These are phyloP conservation scores for Athrips mouffetella DNA, from an alignment of 2,888 invertebrate genomes.

Conservation along the genomic window DNA sequence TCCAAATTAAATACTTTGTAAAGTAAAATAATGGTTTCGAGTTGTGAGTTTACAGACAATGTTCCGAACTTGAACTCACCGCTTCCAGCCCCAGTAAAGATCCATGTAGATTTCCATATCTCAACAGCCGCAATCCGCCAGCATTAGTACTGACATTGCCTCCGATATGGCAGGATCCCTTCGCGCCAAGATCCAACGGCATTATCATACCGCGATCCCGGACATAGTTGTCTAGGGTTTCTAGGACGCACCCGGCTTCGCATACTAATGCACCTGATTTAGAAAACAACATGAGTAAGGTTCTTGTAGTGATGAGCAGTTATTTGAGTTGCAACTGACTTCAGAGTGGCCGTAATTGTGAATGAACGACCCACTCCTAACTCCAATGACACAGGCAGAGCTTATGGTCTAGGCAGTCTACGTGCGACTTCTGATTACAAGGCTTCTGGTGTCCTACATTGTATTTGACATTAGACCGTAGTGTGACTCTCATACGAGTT, in stretches of 20 bases:
- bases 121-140: conserved; percentile 92
- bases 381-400: too few species aligned
- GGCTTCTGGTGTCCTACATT: too few species aligned
- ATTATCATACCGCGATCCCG: conserved; percentile 88
- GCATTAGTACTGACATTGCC: conserved; percentile 98
- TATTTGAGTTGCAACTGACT: too few species aligned
- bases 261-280: conserved; percentile 87
- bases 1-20: too few species aligned
- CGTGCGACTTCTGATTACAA: too few species aligned
- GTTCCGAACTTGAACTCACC: too few species aligned
- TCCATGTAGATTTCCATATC: conserved; percentile 97
- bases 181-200: conserved; percentile 97
- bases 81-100: conserved; percentile 94
- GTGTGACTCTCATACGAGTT: too few species aligned
- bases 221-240: conserved; percentile 87
- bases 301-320: neutral
- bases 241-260: conserved; percentile 95
- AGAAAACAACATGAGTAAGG: neutral
- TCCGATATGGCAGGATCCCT: conserved; percentile 96
- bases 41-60: neutral
- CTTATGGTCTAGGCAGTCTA: too few species aligned
- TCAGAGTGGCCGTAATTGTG: too few species aligned
- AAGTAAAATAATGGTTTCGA: too few species aligned
- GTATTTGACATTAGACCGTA: too few species aligned
- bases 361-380: too few species aligned